Base-by-base conservation (phyloP, 1,140 invertebrate species). In the Euborellia annulipes region DNA sequence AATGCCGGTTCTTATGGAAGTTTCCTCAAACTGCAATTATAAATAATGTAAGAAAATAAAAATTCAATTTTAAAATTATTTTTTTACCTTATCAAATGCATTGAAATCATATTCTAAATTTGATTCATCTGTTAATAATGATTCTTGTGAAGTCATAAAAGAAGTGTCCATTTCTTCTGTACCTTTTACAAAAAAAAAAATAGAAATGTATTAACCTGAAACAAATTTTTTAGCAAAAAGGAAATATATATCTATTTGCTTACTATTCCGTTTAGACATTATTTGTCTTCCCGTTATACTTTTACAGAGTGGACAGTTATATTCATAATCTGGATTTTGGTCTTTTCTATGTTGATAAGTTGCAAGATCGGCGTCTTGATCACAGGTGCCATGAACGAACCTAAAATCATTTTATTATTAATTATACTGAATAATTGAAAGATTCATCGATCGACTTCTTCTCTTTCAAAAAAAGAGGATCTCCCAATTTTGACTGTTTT, bases 371-470 rank as follows among this genome's bases (percentile, higher is more conserved):
- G 89, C 85, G 50, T 88, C 84, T 7, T 79, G 72, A 66, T 95
- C 92, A 66, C 92, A 97, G 37, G 79, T 82, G 22, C 82, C 83
- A 62, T 97, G 92, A 21, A 96, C 90, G 67, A 88, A 90, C 59
- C 85, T 90, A 54, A 23, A 58, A 55, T n/a, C n/a, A n/a, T n/a
- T n/a, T n/a, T n/a, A n/a, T n/a, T n/a, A n/a, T n/a, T n/a, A n/a
- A n/a, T n/a, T n/a, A n/a, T n/a, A n/a, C n/a, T n/a, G n/a, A n/a
- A n/a, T n/a, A n/a, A n/a, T n/a, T n/a, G n/a, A n/a, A n/a, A n/a
- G n/a, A n/a, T n/a, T n/a, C n/a, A n/a, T n/a, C n/a, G n/a, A n/a
- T n/a, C n/a, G n/a, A n/a, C n/a, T n/a, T n/a, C n/a, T n/a, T n/a
- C n/a, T n/a, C n/a, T n/a, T n/a, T n/a, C n/a, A n/a, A n/a, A n/a